Evolutionary conservation across 2,888 invertebrate genomes (phyloP).

Genomic region (Parthenolecanium corni): DNA sequence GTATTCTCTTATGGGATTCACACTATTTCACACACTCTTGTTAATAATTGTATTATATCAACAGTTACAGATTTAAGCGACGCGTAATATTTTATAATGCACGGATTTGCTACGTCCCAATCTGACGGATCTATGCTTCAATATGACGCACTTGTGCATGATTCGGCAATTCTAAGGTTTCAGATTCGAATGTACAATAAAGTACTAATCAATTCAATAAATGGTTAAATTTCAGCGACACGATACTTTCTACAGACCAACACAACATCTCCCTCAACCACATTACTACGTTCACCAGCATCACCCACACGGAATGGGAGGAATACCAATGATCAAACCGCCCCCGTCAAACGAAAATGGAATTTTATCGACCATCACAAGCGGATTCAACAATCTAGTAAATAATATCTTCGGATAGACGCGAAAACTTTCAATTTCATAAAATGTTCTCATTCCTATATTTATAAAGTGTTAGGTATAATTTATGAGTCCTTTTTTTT

Average conservation of each 20-base stretch:
- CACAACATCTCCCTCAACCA: constrained; percentile 29
- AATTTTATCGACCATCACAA: constrained; percentile 63
- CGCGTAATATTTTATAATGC: too few species aligned
- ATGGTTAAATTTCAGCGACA: constrained; percentile 34
- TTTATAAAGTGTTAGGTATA: neutral
- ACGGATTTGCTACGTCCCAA: too few species aligned
- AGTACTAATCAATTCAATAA: neutral
- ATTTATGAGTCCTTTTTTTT: neutral
- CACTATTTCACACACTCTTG: neutral
- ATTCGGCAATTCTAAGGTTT: neutral
- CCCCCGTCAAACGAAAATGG: constrained; percentile 45
- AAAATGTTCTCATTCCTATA: constrained; percentile 24
- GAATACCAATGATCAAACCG: constrained; percentile 34
- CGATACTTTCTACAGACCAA: constrained; percentile 50
- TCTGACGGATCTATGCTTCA: too few species aligned
- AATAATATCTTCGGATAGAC: constrained; percentile 60
- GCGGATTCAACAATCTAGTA: constrained; percentile 64
- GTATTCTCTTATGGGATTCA: too few species aligned
- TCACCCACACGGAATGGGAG: constrained; percentile 38
- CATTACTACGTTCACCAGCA: constrained; percentile 40
- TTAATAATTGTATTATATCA: too few species aligned
- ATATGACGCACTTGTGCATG: neutral
- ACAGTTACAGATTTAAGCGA: too few species aligned
- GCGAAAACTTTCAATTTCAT: neutral
- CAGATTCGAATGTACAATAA: neutral